Base-by-base conservation (phyloP, 2,797 vertebrate species). In the Oreonectes daqikongensis region DNA sequence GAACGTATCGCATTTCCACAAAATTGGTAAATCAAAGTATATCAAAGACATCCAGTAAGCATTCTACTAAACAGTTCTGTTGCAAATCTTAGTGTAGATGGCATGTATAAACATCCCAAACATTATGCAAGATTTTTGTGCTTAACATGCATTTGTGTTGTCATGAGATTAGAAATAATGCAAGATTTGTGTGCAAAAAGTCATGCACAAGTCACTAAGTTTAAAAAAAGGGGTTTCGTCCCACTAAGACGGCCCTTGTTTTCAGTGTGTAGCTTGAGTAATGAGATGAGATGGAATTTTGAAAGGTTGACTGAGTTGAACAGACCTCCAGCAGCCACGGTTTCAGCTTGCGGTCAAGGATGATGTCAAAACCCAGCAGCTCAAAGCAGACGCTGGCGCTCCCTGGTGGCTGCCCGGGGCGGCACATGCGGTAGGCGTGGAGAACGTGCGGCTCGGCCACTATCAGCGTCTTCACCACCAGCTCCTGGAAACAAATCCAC, bases 361-460 rank as follows among this genome's bases (percentile, higher is more conserved):
- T 94, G 88, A 99, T 99, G 89, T 99, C 97, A 86, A 99, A 99
- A 74, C 97, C 97, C 79, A 99, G 89, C 53, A 99, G 94, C 90
- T 99, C 97, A 67, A 99, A 99, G 92, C 97, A 99, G 89, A 99
- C 96, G 1, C 96, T 99, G 91, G 98, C 96, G 87, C 97, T 98
- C 84, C 95, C 96, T 75, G 97, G 95, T 84, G 96, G 94, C 74
- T 99, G 97, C 3, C 97, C 97, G 0, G 97, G 97, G 87, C 97
- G 94, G 87, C 97, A 99, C 97, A 99, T 98, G 77, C 97, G 96
- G 81, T 99, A 99, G 0, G 97, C 97, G 1, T 99, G 96, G 57
- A 99, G 94, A 70, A 99, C 96, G 0, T 99, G 97, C 0, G 97
- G 97, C 82, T 99, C 97, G 10, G 97, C 95, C 75, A 99, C 97